Conservation (phyloP, 2,113 vertebrate species). For the Apodemus sylvaticus region DNA sequence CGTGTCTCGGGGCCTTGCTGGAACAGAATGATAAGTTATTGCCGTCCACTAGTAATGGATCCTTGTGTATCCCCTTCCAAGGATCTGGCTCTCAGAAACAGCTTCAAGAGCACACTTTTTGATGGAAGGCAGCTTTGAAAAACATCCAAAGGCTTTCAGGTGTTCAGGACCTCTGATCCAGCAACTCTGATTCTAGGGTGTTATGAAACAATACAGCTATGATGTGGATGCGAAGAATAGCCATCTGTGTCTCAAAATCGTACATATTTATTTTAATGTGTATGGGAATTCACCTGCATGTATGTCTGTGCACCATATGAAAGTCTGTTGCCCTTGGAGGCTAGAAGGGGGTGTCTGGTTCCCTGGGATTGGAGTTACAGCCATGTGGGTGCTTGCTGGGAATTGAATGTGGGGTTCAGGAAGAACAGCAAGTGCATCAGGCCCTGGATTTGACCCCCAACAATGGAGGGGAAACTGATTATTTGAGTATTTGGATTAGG, state of each 20-base stretch:
- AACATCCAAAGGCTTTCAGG: background rate
- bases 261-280: background rate
- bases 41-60: background rate
- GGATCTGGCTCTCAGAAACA: background rate
- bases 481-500: background rate
- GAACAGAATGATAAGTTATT: background rate
- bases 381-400: background rate
- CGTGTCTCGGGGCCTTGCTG: background rate
- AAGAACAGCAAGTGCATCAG: background rate
- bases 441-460: no score
- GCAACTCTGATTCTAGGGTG: background rate
- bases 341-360: background rate
- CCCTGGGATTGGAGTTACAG: background rate
- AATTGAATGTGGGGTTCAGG: no score
- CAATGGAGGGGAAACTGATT: background rate
- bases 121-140: background rate
- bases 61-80: background rate
- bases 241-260: background rate
- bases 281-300: background rate
- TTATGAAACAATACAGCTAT: conserved; percentile 37
- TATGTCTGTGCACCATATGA: background rate
- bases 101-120: background rate
- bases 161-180: background rate
- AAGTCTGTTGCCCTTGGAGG: background rate
- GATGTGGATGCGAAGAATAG: conserved; percentile 13